Evolutionary conservation across 2,797 vertebrate species (phyloP).

Genomic region (Monodelphis domestica): DNA sequence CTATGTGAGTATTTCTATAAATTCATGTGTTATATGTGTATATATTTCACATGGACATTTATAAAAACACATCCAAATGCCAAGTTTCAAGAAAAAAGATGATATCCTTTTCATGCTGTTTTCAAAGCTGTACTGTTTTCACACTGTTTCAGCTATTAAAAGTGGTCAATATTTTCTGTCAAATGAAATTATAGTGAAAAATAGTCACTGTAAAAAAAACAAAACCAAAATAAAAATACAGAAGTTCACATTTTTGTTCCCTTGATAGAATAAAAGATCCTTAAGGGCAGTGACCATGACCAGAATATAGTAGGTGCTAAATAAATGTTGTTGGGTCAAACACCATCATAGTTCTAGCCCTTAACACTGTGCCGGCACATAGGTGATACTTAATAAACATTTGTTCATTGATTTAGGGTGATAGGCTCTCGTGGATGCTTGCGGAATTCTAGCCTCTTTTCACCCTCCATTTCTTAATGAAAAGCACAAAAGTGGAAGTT

Average conservation of each 20-base stretch:
- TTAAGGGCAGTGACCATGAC: neutral
- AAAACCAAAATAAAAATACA: too few relatives aligned
- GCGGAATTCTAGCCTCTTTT: neutral
- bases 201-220: conserved; percentile 6
- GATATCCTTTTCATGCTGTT: conserved; percentile 59
- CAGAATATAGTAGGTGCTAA: neutral
- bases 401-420: neutral
- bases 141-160: conserved; percentile 42
- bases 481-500: neutral
- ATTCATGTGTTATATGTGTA: neutral
- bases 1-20: too few relatives aligned
- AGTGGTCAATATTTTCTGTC: conserved; percentile 48
- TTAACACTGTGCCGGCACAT: neutral
- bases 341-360: neutral
- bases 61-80: conserved; percentile 18
- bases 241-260: too few relatives aligned
- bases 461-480: neutral
- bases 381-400: neutral
- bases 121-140: conserved; percentile 51
- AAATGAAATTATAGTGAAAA: conserved; percentile 57
- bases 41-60: neutral
- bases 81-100: conserved; percentile 52
- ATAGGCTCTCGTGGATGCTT: conserved; percentile 1
- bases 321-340: neutral
- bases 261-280: neutral